A percentile compares a stretch with the other conserved stretches of the same genome.
Evolutionary conservation across 1,140 invertebrate species (phyloP).

Genomic region (Leucophenga varia): DNA sequence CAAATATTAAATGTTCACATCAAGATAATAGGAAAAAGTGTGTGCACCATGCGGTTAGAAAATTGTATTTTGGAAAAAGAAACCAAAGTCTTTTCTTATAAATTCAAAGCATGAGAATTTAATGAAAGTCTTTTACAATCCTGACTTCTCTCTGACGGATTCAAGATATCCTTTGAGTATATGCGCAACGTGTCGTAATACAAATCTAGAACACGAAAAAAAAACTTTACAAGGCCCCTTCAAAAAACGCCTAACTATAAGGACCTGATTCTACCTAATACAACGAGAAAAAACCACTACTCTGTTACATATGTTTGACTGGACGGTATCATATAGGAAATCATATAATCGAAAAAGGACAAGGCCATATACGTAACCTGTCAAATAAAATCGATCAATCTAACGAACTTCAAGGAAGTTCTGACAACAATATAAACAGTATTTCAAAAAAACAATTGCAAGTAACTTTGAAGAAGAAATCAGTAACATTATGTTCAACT

Average conservation of each 20-base stretch:
- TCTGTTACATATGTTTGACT: background rate
- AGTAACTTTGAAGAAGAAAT: background rate
- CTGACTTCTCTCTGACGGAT: too few relatives aligned
- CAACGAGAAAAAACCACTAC: background rate
- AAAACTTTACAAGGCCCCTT: background rate
- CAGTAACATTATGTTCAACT: background rate
- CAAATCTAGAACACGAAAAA: background rate
- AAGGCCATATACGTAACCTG: background rate
- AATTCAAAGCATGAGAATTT: background rate
- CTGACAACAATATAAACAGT: background rate
- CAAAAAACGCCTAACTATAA: background rate
- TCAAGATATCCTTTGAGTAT: too few relatives aligned
- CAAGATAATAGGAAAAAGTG: too few relatives aligned
- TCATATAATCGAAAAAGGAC: background rate
- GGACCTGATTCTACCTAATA: background rate
- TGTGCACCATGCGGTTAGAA: background rate
- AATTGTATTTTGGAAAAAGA: background rate
- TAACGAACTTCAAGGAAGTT: background rate
- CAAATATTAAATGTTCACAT: too few relatives aligned
- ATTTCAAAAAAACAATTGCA: background rate
- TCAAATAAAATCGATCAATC: background rate
- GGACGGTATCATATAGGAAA: background rate
- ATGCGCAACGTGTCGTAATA: too few relatives aligned
- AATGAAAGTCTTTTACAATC: background rate
- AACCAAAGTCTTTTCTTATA: background rate